Evolutionary conservation across 2,113 vertebrate genomes (phyloP), one percentile per base, ranked within the genome.

Genomic region (Parus major): DNA sequence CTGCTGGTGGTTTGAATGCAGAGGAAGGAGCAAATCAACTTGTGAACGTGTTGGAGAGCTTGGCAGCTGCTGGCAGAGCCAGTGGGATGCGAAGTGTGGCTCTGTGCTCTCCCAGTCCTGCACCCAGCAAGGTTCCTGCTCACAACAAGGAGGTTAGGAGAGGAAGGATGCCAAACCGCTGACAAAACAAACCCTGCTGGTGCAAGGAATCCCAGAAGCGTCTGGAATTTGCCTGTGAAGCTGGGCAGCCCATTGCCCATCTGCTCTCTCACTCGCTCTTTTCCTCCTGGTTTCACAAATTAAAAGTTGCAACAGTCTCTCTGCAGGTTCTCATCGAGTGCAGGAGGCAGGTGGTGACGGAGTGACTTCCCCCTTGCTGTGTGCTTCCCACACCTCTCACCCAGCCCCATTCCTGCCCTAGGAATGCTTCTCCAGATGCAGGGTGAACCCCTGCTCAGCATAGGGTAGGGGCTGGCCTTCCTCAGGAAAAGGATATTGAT

Each of bases 111-210:
- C 84, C 80, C 86, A 33, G 41, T 5, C 57, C 5, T 8, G 86
- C 47, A 73, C 94, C 86, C 86, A 83, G 91, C 80, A 25, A 69
- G 72, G 60, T 72, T 89, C 14, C 78, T 47, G 11, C 71, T 90
- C 71, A 11, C 87, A 86, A 33, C 82, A n/a, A 2, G 0, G 68
- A 88, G 90, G 60, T 42, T 80, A 69, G 81, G 92, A 42, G 47
- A 76, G 86, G 92, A 90, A 96, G 60, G 94, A 77, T 80, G 94
- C 92, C 95, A 93, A 94, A 92, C 82, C 64, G 0, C 91, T 93
- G 88, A 90, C 88, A 93, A 92, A 95, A 86, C 82, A 95, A 92
- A 86, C 65, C 82, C 94, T 88, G 82, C 90, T 94, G 85, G 57
- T 35, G 82, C 53, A 52, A 88, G 88, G 95, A 96, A 95, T 93